Conservation (phyloP, 1,140 invertebrate species). For the Tetramorium simillimum region DNA sequence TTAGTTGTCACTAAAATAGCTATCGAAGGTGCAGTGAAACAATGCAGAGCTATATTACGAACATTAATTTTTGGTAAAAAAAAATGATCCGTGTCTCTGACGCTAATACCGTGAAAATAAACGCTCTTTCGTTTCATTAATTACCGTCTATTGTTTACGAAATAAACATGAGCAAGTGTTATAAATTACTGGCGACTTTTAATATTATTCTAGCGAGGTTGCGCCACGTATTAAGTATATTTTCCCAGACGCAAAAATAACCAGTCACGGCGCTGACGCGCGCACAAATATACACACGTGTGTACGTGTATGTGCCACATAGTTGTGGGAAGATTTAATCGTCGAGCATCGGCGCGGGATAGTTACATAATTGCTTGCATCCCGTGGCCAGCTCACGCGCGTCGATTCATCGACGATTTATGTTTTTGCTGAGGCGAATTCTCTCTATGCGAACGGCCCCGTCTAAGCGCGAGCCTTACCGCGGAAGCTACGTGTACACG, state of each 20-base stretch:
- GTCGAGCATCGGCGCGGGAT: constrained; percentile 64
- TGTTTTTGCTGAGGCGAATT: constrained; percentile 58
- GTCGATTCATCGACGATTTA: constrained; percentile 60
- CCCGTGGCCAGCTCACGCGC: constrained; percentile 60
- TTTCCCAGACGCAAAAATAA: constrained; percentile 38
- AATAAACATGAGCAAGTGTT: background rate
- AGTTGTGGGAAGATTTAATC: constrained; percentile 70
- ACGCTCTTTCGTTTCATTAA: background rate
- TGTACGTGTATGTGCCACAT: constrained; percentile 3
- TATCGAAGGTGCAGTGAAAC: background rate
- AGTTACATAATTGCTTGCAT: constrained; percentile 71
- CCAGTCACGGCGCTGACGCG: background rate
- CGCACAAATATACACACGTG: background rate
- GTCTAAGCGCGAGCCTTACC: constrained; percentile 20
- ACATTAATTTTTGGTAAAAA: background rate
- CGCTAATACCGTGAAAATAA: background rate
- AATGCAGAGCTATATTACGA: background rate
- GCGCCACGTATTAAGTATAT: background rate
- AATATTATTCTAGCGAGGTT: background rate
- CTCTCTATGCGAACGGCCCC: background rate
- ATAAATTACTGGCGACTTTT: background rate
- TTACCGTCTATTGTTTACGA: background rate
- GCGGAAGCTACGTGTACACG: constrained; percentile 52
- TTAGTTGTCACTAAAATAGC: background rate
- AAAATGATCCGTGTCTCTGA: background rate